Percentiles rank a stretch among this genome's conserved stretches.
These are phyloP conservation scores for Latrodectus elegans DNA, from an alignment of 2,888 invertebrate species.

Conservation along the genomic window DNA sequence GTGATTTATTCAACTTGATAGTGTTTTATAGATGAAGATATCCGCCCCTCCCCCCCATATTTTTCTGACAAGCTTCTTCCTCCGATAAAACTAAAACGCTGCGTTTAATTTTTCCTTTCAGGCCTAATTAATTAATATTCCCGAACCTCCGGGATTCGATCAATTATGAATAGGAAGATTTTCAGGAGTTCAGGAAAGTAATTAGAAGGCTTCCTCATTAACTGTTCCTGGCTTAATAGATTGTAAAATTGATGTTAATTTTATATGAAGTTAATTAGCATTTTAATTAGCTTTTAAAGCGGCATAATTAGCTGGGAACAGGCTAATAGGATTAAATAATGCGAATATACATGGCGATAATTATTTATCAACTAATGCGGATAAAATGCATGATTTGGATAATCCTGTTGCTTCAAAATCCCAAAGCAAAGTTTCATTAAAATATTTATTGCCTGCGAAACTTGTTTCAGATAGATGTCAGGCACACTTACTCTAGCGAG, in stretches of 20 bases:
- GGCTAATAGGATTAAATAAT: constrained; percentile 42
- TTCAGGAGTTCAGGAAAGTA: neutral
- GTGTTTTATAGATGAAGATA: too few species aligned
- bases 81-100: constrained; percentile 3
- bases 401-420: too few species aligned
- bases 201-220: constrained; percentile 26
- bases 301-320: constrained; percentile 23
- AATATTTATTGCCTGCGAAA: too few species aligned
- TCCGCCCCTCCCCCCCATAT: too few species aligned
- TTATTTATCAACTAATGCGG: too few species aligned
- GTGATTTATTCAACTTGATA: too few species aligned
- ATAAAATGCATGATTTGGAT: too few species aligned
- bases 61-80: neutral
- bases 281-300: constrained; percentile 54
- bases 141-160: constrained; percentile 11
- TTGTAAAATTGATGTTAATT: constrained; percentile 58
- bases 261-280: constrained; percentile 58
- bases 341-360: neutral
- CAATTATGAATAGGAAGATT: constrained; percentile 32
- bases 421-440: too few species aligned
- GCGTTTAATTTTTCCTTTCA: constrained; percentile 2
- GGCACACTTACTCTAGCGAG: too few species aligned
- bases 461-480: too few species aligned
- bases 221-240: constrained; percentile 36
- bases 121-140: neutral